Evolutionary conservation across 2,888 invertebrate species (phyloP), one percentile per base, ranked within the genome.

Genomic region (Cataglyphis livida): DNA sequence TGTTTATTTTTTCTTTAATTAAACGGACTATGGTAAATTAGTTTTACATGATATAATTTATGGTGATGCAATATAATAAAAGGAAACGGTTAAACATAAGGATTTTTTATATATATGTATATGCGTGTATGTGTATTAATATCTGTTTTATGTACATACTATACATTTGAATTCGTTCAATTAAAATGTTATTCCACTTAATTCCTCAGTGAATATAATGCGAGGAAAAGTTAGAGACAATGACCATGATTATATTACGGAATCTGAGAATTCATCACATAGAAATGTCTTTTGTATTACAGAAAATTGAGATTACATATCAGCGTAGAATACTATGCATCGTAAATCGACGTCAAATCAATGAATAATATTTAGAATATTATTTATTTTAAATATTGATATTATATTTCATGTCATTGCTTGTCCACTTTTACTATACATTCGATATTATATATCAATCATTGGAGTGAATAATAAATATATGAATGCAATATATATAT

Each of bases 81-180:
- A 82, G 71, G 73, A 81, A 84, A 90, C 44, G 44, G 75, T 83
- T 85, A 85, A 89, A 88, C 88, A 83, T 76, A 88, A 84, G 64
- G 61, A 85, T 70, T 79, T 85, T 85, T 83, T 21, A 38, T 82
- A 62, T 59, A 57, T 73, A 59, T 41, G 44, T 44, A 66, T 59
- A 61, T 59, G 68, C 41, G 57, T 28, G 28, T 70, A 41, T 54
- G 25, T 70, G 32, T 54, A 25, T 66, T 66, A 65, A 70, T 78
- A 54, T 57, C 44, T 76, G 28, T 87, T 71, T 86, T 89, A 89
- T 89, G 84, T 89, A 89, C 89, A 89, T 89, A 89, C 86, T 89
- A 89, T 89, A 89, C 89, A 89, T 87, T 71, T 81, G 76, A 86
- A 79, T 88, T 86, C 74, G 57, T 86, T 82, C 82, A 81, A 84